Evolutionary conservation across 1,140 invertebrate genomes (phyloP).

Genomic region (Eupristina koningsbergeri): DNA sequence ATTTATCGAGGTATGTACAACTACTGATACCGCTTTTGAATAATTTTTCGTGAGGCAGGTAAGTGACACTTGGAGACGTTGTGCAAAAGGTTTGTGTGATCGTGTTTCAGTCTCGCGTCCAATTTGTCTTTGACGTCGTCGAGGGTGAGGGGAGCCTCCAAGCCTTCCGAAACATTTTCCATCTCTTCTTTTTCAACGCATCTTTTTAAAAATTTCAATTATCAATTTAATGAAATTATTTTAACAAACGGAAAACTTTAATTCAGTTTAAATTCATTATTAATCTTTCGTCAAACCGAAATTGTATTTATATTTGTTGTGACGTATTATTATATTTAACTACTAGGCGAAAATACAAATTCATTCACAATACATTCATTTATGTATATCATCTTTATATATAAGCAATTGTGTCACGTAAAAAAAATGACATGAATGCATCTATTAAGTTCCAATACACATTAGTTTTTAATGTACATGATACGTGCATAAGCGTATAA

Average conservation of each 20-base stretch:
- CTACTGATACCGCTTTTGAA: slow-evolving; percentile 72
- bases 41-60: slow-evolving; percentile 73
- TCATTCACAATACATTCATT: too few relatives aligned
- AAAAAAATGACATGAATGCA: too few relatives aligned
- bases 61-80: slow-evolving; percentile 75
- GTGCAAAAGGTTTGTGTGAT: slow-evolving; percentile 70
- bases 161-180: slow-evolving; percentile 70
- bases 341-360: too few relatives aligned
- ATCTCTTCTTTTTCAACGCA: slow-evolving; percentile 74
- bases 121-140: slow-evolving; percentile 68
- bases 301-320: too few relatives aligned
- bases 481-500: too few relatives aligned
- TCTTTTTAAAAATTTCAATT: slow-evolving; percentile 55
- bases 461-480: too few relatives aligned
- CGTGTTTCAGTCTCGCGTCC: slow-evolving; percentile 62
- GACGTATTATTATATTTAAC: too few relatives aligned
- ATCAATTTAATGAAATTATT: not conserved
- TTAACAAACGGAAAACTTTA: not conserved
- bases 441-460: too few relatives aligned
- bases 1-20: not conserved
- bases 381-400: too few relatives aligned
- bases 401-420: too few relatives aligned
- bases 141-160: slow-evolving; percentile 68
- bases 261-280: too few relatives aligned
- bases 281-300: too few relatives aligned